Conservation (phyloP, 2,888 invertebrate species). For the Xanthorhoe designata region DNA sequence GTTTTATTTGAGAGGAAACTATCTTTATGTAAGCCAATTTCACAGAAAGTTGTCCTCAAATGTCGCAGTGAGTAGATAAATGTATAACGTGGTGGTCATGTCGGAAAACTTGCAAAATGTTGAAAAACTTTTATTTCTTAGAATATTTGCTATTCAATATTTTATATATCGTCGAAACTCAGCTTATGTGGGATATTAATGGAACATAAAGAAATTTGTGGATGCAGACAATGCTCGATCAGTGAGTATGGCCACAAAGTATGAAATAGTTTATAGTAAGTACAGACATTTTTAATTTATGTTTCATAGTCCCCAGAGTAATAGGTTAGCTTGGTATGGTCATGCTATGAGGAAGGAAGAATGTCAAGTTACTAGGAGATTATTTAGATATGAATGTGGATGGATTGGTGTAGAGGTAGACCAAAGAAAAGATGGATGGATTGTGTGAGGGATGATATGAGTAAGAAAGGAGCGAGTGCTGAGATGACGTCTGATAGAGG, state of each 20-base stretch:
- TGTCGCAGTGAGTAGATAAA: conserved; percentile 36
- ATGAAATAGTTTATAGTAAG: not conserved
- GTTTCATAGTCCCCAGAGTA: no score
- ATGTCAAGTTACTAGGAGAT: no score
- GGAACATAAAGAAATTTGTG: not conserved
- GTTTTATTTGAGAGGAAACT: conserved; percentile 39
- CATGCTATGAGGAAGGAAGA: no score
- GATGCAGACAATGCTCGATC: not conserved
- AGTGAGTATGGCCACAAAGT: not conserved
- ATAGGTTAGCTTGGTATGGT: no score
- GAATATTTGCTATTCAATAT: conserved; percentile 14
- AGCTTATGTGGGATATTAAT: not conserved
- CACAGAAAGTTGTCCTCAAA: conserved; percentile 39
- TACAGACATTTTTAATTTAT: no score
- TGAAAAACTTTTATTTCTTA: conserved; percentile 30
- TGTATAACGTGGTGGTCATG: conserved; percentile 33
- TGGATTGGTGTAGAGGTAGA: no score
- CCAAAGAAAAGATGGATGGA: no score
- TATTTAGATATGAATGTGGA: no score
- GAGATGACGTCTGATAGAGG: no score
- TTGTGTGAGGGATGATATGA: no score
- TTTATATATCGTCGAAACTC: not conserved
- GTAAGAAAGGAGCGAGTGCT: no score
- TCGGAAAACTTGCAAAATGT: conserved; percentile 35
- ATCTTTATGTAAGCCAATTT: conserved; percentile 43